Conservation (phyloP, 2,113 vertebrate genomes). For the Cnemophilus loriae region DNA sequence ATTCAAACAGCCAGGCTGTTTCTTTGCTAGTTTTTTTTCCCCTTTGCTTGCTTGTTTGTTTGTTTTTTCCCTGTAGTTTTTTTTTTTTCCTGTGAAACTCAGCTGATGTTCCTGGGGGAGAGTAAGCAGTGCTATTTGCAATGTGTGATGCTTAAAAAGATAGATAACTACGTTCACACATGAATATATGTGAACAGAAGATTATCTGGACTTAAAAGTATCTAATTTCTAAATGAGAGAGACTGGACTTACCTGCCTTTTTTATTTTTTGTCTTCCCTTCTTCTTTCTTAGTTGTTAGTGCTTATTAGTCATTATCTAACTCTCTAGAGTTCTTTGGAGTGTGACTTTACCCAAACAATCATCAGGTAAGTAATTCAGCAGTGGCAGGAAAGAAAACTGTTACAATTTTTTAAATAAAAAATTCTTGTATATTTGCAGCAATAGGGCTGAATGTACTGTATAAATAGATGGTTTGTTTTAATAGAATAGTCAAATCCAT, state of each 20-base stretch:
- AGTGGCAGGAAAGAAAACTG: not conserved
- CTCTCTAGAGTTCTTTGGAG: not conserved
- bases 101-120: not conserved
- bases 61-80: rapidly evolving
- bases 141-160: not conserved
- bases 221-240: not conserved
- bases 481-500: not conserved
- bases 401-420: not conserved
- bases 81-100: not conserved
- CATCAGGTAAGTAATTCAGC: not conserved
- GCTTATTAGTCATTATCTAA: not conserved
- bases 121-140: not conserved
- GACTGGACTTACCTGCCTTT: not conserved
- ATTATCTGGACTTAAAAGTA: not conserved
- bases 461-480: not conserved
- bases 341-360: not conserved
- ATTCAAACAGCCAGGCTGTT: not conserved
- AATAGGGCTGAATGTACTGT: not conserved
- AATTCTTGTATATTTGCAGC: not conserved
- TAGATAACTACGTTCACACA: not conserved
- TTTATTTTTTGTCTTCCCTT: not conserved
- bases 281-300: not conserved
- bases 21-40: not conserved
- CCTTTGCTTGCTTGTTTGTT: not conserved
- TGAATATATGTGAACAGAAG: not conserved